phyloP scores from a whole-genome alignment of 2,113 vertebrate species.

The Brachyhypopomus gauderio region DNA sequence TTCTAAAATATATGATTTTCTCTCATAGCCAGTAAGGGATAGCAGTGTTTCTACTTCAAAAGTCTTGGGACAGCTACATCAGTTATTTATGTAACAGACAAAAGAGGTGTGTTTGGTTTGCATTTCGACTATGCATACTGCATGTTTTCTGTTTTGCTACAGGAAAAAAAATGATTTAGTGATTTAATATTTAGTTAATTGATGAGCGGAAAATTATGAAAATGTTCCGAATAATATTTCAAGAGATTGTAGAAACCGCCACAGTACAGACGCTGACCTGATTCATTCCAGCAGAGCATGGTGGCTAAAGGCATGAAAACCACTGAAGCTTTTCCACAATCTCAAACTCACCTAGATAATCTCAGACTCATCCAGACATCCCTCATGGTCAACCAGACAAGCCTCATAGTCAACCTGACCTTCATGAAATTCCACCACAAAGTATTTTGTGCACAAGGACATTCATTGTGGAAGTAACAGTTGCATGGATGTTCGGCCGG shows the following conservation, averaged over 20 bases:
- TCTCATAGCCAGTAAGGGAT: too few species aligned
- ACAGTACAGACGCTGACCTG: neutral
- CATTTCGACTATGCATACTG: too few species aligned
- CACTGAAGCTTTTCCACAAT: conserved; percentile 45
- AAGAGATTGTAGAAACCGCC: neutral
- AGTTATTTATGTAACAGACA: too few species aligned
- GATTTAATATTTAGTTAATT: too few species aligned
- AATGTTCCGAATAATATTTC: neutral
- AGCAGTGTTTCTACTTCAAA: too few species aligned
- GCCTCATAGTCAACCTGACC: neutral
- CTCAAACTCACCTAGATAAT: neutral
- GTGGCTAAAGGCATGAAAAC: conserved; percentile 18
- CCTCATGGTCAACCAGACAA: conserved; percentile 7
- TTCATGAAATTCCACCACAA: conserved; percentile 1
- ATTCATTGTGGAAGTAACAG: neutral
- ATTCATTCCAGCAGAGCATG: neutral
- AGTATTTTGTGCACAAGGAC: neutral
- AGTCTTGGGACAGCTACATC: too few species aligned
- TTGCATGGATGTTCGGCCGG: neutral
- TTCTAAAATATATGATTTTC: too few species aligned
- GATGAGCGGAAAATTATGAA: too few species aligned
- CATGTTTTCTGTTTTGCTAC: too few species aligned
- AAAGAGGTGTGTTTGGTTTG: too few species aligned
- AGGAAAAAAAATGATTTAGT: neutral
- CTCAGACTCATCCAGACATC: conserved; percentile 5